These are phyloP conservation scores for Dermolepida albohirtum DNA, from an alignment of 2,888 invertebrate species.

Conservation along the genomic window DNA sequence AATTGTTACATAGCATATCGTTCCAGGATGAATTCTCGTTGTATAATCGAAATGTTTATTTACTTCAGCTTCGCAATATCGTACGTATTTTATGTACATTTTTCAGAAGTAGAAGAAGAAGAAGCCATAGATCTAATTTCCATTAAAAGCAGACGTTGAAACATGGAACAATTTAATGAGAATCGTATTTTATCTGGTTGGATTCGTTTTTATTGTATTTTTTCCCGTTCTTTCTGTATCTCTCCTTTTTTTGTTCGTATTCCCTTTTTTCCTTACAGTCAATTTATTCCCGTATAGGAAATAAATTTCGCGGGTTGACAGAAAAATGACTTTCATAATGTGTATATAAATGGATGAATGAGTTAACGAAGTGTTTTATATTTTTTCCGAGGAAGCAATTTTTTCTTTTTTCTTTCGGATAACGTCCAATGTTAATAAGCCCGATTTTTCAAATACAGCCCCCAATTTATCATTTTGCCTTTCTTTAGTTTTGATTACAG, in stretches of 20 bases:
- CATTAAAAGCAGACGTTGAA: slow-evolving; percentile 34
- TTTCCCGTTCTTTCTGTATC: not conserved
- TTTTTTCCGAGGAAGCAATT: slow-evolving; percentile 13
- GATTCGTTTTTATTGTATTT: slow-evolving; percentile 31
- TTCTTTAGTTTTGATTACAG: no score
- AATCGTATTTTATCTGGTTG: slow-evolving; percentile 26
- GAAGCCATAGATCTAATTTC: slow-evolving; percentile 32
- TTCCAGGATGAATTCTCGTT: no score
- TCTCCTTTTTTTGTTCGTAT: not conserved
- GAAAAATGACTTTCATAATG: slow-evolving; percentile 36
- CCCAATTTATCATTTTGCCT: no score
- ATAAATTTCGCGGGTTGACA: slow-evolving; percentile 23
- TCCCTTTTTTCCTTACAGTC: slow-evolving; percentile 20
- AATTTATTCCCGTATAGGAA: slow-evolving; percentile 31
- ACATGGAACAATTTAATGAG: slow-evolving; percentile 33
- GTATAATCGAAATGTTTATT: no score
- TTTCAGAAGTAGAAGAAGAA: no score
- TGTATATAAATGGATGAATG: slow-evolving; percentile 29
- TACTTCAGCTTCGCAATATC: no score
- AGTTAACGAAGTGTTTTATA: slow-evolving; percentile 33
- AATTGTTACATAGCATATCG: no score
- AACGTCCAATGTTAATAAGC: not conserved
- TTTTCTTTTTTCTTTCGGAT: not conserved
- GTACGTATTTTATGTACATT: no score
- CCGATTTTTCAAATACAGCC: no score